phyloP scores from a whole-genome alignment of 2,113 vertebrate genomes.

The Corynorhinus townsendii region DNA sequence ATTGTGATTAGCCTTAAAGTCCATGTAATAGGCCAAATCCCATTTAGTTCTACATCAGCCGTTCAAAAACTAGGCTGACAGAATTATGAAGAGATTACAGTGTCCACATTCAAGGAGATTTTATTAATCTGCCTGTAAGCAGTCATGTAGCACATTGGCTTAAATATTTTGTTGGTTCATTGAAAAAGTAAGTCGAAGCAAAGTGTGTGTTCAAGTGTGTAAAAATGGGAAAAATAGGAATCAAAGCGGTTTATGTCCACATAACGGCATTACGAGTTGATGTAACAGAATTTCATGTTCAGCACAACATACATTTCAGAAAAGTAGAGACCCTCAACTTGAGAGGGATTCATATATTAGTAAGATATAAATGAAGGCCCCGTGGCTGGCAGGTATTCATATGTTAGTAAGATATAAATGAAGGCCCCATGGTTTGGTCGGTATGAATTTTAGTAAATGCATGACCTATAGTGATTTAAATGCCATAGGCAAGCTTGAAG shows the following conservation, averaged over 20 bases:
- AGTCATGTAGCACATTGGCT: background rate
- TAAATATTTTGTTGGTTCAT: constrained; percentile 14
- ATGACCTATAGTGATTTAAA: constrained; percentile 53
- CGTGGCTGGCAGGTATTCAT: background rate
- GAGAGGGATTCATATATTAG: background rate
- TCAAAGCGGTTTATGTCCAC: background rate
- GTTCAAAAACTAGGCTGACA: background rate
- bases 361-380: constrained; percentile 48
- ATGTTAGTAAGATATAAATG: constrained; percentile 51
- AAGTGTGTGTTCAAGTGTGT: background rate
- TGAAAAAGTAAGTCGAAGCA: background rate
- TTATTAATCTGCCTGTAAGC: background rate
- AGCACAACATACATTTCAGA: background rate
- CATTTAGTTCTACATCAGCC: background rate
- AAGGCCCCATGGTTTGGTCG: background rate
- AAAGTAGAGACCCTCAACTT: background rate
- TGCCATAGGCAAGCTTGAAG: constrained; percentile 59
- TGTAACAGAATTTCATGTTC: background rate
- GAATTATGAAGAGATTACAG: background rate
- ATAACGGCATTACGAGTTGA: background rate
- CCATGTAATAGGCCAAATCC: background rate
- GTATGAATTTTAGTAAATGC: constrained; percentile 54
- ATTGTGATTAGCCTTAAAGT: background rate
- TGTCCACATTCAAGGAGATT: background rate
- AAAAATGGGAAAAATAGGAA: background rate